Evolutionary conservation across 2,113 vertebrate genomes (phyloP), one percentile per base, ranked within the genome.

Genomic region (Clarias magur): DNA sequence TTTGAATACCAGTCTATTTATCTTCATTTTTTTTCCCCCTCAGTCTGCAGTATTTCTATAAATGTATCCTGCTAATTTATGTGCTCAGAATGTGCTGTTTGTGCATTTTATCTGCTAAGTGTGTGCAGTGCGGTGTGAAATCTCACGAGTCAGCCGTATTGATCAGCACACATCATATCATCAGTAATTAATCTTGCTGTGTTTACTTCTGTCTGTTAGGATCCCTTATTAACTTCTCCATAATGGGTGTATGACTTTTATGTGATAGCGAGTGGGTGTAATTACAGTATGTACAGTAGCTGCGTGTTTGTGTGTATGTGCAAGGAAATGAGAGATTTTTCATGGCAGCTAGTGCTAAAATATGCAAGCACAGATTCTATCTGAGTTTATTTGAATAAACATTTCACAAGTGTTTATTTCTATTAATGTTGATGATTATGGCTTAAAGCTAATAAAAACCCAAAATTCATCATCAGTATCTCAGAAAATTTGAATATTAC

Each of bases 21-120:
- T 48, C 38, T 42, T 73, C 19, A 73, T 23, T 42, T 75, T 42
- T 42, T 48, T 48, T 48, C 48, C 48, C 38, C 48, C n/a, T 60
- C 27, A 21, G 78, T 34, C 54, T 30, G n/a, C 27, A 34, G 56
- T 34, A 21, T 59, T 60, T 19, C 9, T 21, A 21, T 34, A 21
- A 59, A 80, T 5, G 3, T 27, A 4, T 54, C 15, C n/a, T 30
- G 54, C 9, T 30, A 21, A 27, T 80, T 15, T 56, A 17, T 27
- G n/a, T 80, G n/a, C 76, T 21, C 54, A 12, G 76, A 34, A 57
- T 17, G 8, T 80, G 76, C 76, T 80, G 76, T 59, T 34, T 59
- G 48, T 78, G 76, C 54, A 4, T 30, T 80, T 80, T 59, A 80
- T 80, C 27, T 80, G 76, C 76, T 80, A n/a, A 80, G n/a, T 57